Conservation (phyloP, 1,140 invertebrate species). For the Archegozetes longisetosus region DNA sequence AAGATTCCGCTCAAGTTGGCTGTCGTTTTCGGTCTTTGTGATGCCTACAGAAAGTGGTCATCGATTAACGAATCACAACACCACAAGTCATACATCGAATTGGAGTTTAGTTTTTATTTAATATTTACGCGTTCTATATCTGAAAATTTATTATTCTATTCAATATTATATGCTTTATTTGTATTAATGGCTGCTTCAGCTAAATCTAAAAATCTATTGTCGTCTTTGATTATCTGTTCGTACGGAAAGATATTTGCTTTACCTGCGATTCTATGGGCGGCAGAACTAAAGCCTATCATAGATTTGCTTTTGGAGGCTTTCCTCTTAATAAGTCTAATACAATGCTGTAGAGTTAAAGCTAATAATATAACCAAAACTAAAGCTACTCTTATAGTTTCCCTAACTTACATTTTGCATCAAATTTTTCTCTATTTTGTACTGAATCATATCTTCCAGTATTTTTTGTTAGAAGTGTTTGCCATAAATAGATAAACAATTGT, state of each 20-base stretch:
- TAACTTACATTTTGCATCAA: neutral
- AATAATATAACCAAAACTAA: neutral
- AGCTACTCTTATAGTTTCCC: neutral
- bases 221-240: slow-evolving; percentile 15
- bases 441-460: neutral
- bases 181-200: neutral
- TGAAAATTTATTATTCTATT: slow-evolving; percentile 4
- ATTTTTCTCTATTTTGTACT: neutral
- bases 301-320: slow-evolving; percentile 11
- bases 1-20: slow-evolving; percentile 11
- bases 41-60: slow-evolving; percentile 15
- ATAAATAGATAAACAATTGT: too few species aligned
- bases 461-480: too few species aligned
- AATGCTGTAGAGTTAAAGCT: slow-evolving; percentile 13
- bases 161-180: slow-evolving; percentile 10
- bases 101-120: slow-evolving; percentile 15
- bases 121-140: slow-evolving; percentile 1
- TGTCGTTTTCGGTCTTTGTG: slow-evolving; percentile 13
- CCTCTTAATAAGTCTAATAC: neutral
- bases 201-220: neutral
- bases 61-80: slow-evolving; percentile 3
- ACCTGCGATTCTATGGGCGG: slow-evolving; percentile 9
- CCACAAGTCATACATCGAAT: slow-evolving; percentile 8
- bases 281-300: slow-evolving; percentile 6
- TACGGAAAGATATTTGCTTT: slow-evolving; percentile 15